phyloP scores from a whole-genome alignment of 1,140 invertebrate genomes.

The Tachypleus tridentatus region DNA sequence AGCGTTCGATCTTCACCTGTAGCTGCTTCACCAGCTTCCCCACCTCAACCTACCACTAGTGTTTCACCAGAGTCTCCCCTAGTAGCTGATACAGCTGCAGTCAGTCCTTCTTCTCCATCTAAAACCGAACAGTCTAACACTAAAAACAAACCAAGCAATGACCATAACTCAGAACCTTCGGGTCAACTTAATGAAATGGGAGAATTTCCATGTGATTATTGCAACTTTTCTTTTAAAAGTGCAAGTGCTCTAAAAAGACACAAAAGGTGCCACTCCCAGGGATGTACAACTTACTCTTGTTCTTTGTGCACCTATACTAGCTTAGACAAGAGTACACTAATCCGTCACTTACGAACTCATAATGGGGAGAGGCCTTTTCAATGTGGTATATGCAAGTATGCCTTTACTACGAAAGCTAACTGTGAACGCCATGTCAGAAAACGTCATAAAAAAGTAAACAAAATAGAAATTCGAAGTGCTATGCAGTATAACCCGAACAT shows the following conservation, averaged over 20 bases:
- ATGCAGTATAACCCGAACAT: constrained; percentile 22
- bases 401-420: constrained; percentile 88
- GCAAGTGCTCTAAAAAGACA: constrained; percentile 64
- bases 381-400: constrained; percentile 82
- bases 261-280: constrained; percentile 46
- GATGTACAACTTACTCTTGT: constrained; percentile 55
- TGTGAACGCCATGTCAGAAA: constrained; percentile 55
- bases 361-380: constrained; percentile 90
- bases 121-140: background rate
- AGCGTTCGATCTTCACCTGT: constrained; percentile 24
- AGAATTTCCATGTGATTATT: constrained; percentile 12
- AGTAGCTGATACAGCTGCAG: constrained; percentile 26
- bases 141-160: background rate
- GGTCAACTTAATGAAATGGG: background rate
- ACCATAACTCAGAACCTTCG: background rate
- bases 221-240: constrained; percentile 16
- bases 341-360: constrained; percentile 80
- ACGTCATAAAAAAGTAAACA: constrained; percentile 64
- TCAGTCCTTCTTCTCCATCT: constrained; percentile 25
- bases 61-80: constrained; percentile 20
- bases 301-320: constrained; percentile 82
- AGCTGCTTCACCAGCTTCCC: constrained; percentile 20
- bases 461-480: constrained; percentile 30
- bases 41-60: constrained; percentile 5
- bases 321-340: constrained; percentile 74